A percentile compares a stretch with the other conserved stretches of the same genome.
phyloP scores from a whole-genome alignment of 2,797 vertebrate species.

The Denticeps clupeoides region DNA sequence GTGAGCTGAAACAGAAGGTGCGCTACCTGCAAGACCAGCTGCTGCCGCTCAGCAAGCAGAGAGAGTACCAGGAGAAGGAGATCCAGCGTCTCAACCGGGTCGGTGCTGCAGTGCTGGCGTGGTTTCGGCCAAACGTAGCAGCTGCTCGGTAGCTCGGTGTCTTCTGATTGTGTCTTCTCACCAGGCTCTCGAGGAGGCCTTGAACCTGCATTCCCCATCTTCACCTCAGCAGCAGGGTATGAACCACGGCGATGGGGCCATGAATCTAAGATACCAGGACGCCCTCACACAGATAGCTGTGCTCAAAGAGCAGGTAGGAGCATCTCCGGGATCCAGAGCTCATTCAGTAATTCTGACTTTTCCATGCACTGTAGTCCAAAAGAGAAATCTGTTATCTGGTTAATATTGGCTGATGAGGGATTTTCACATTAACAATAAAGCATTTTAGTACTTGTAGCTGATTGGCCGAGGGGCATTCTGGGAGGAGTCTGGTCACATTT shows the following conservation, averaged over 20 bases:
- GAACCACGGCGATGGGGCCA: slow-evolving; percentile 56
- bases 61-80: slow-evolving; percentile 94
- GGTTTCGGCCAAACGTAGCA: too few relatives aligned
- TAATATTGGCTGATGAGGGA: too few relatives aligned
- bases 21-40: slow-evolving; percentile 88
- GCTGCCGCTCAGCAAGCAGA: slow-evolving; percentile 78
- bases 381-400: too few relatives aligned
- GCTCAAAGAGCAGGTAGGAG: slow-evolving; percentile 85
- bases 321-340: neutral
- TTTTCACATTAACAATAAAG: too few relatives aligned
- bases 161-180: slow-evolving; percentile 2
- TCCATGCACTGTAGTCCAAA: too few relatives aligned
- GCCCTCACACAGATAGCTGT: slow-evolving; percentile 87
- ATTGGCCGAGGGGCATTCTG: too few relatives aligned
- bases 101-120: too few relatives aligned
- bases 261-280: slow-evolving; percentile 74
- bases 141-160: too few relatives aligned
- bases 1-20: slow-evolving; percentile 84
- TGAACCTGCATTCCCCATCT: slow-evolving; percentile 73
- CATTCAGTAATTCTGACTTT: too few relatives aligned
- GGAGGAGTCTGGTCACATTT: too few relatives aligned
- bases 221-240: slow-evolving; percentile 55
- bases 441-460: too few relatives aligned
- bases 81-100: slow-evolving; percentile 94
- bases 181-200: slow-evolving; percentile 86